A percentile compares a stretch with the other conserved stretches of the same genome.
These are phyloP conservation scores for Octodon degus DNA, from an alignment of 2,113 vertebrate genomes.

Conservation along the genomic window DNA sequence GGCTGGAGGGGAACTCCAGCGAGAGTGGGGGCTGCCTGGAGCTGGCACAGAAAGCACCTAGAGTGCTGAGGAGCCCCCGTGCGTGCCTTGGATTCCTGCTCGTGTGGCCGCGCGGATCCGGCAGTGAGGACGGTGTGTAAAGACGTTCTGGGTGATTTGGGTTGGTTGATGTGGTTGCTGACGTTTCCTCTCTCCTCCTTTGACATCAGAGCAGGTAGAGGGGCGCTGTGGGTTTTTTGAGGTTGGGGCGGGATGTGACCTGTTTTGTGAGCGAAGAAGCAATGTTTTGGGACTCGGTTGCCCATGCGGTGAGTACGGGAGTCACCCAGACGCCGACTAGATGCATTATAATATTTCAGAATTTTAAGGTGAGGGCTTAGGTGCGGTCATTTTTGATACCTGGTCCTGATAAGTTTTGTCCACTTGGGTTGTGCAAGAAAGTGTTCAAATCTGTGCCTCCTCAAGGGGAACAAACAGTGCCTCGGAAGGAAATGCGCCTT, in stretches of 20 bases:
- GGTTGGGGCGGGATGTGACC: background rate
- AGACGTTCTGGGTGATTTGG: background rate
- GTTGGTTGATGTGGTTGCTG: background rate
- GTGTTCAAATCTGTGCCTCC: background rate
- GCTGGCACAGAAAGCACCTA: constrained; percentile 74
- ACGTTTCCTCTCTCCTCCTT: background rate
- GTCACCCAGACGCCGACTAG: background rate
- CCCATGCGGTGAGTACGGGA: background rate
- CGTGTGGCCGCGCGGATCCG: background rate
- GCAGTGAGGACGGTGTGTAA: background rate
- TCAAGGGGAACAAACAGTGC: background rate
- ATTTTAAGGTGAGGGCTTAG: background rate
- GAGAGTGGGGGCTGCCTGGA: constrained; percentile 54
- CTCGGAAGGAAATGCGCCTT: background rate
- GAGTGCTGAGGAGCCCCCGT: background rate
- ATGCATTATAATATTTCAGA: background rate
- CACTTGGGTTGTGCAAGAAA: background rate
- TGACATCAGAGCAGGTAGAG: background rate
- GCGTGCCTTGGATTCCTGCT: background rate
- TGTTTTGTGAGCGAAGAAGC: background rate
- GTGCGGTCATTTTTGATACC: background rate
- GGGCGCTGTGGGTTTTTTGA: constrained; percentile 19
- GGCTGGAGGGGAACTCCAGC: constrained; percentile 76
- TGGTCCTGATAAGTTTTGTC: background rate
- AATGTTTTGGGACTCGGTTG: background rate